Conservation (phyloP, 2,888 invertebrate genomes). For the Ophioninae sp. region DNA sequence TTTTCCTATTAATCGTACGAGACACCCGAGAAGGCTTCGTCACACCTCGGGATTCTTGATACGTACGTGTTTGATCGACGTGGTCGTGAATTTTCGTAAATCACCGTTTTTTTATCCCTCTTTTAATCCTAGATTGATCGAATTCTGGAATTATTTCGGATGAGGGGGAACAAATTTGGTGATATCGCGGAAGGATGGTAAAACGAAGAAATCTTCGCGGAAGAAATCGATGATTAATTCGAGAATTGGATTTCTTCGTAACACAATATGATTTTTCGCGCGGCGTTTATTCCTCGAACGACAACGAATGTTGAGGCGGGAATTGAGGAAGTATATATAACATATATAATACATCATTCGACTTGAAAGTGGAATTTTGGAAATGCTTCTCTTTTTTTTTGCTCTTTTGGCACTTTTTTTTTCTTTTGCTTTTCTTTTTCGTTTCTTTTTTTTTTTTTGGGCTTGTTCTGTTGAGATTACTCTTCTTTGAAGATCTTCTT, state of each 20-base stretch:
- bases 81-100: constrained; percentile 43
- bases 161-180: constrained; percentile 46
- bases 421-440: not conserved
- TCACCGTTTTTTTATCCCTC: constrained; percentile 6
- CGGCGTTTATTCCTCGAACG: constrained; percentile 48
- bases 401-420: constrained; percentile 1
- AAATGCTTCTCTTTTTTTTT: constrained; percentile 81
- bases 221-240: not conserved
- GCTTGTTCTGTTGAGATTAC: too few species aligned
- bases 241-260: not conserved
- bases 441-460: too few species aligned
- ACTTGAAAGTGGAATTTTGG: constrained; percentile 55
- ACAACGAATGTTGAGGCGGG: constrained; percentile 53
- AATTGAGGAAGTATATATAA: constrained; percentile 61
- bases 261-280: constrained; percentile 26
- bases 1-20: constrained; percentile 36
- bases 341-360: constrained; percentile 46
- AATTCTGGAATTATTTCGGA: constrained; percentile 69
- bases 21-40: constrained; percentile 44
- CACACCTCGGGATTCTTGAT: constrained; percentile 55
- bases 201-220: too few species aligned
- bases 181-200: not conserved
- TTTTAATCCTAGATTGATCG: constrained; percentile 69
- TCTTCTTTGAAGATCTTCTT: constrained; percentile 88
- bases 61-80: constrained; percentile 46